Conservation (phyloP, 2,797 vertebrate genomes). For the Falco rusticolus region DNA sequence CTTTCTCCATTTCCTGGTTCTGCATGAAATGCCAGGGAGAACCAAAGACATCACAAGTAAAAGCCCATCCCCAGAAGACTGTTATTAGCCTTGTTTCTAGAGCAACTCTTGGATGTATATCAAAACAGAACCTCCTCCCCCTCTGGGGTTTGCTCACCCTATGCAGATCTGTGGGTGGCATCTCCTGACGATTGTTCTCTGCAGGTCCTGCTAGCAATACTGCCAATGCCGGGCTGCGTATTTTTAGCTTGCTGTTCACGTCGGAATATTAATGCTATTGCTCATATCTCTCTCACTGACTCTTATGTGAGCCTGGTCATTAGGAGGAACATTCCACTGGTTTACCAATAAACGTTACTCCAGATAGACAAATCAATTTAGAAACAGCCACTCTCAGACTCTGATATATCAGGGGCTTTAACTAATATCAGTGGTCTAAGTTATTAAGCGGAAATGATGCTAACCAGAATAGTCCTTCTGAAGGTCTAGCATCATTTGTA, state of each 20-base stretch:
- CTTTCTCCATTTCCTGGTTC: constrained; percentile 56
- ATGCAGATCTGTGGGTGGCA: constrained; percentile 60
- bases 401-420: neutral
- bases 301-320: neutral
- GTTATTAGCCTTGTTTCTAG: constrained; percentile 52
- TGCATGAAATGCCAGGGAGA: constrained; percentile 21
- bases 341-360: neutral
- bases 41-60: constrained; percentile 58
- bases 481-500: neutral
- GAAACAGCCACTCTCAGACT: neutral
- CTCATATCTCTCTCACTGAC: neutral
- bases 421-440: neutral
- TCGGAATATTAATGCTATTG: neutral
- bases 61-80: constrained; percentile 53
- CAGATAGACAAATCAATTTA: neutral
- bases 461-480: neutral
- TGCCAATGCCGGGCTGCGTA: neutral
- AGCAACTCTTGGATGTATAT: constrained; percentile 40
- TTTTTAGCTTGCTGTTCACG: neutral
- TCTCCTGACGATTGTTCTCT: neutral
- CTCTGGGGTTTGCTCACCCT: constrained; percentile 45
- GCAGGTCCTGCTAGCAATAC: neutral
- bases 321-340: neutral
- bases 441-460: neutral
- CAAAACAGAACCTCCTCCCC: constrained; percentile 59